A percentile compares a stretch with the other conserved stretches of the same genome.
phyloP scores from a whole-genome alignment of 2,888 invertebrate genomes.

The Dicyrtomina minuta region DNA sequence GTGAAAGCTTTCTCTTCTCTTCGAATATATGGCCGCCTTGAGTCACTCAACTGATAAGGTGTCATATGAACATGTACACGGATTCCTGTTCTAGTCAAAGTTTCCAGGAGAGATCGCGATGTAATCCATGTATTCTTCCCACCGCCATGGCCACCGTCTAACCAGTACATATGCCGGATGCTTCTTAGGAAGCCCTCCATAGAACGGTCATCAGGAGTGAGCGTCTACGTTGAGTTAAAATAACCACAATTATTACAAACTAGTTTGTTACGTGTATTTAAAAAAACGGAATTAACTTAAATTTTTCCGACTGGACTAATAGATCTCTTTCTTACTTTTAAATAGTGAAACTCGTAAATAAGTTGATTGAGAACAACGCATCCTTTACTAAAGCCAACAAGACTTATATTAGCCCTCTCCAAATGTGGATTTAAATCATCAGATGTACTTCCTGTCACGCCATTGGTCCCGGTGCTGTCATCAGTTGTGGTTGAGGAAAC shows the following conservation, averaged over 20 bases:
- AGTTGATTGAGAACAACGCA: constrained; percentile 90
- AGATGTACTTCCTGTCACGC: constrained; percentile 3
- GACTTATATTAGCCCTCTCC: constrained; percentile 64
- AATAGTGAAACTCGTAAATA: constrained; percentile 78
- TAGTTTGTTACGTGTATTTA: too few species aligned
- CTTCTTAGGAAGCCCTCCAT: constrained; percentile 67
- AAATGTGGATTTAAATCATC: constrained; percentile 55
- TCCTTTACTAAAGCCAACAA: constrained; percentile 89
- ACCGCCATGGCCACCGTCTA: constrained; percentile 81
- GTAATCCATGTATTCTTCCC: constrained; percentile 86
- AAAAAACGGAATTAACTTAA: too few species aligned
- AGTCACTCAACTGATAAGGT: constrained; percentile 84
- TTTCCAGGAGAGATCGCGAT: constrained; percentile 69
- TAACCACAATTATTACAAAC: constrained; percentile 16
- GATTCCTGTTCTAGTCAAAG: constrained; percentile 70
- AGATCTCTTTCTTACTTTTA: constrained; percentile 60
- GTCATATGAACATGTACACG: constrained; percentile 77
- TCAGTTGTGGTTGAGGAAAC: constrained; percentile 27
- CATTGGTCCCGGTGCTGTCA: constrained; percentile 27
- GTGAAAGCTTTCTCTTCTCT: constrained; percentile 78
- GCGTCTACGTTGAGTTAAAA: constrained; percentile 58
- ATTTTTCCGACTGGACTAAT: too few species aligned
- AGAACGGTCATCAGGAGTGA: constrained; percentile 66
- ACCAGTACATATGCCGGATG: constrained; percentile 79
- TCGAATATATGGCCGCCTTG: constrained; percentile 78